Evolutionary conservation across 2,797 vertebrate species (phyloP).

Genomic region (Rhynchotus rufescens): DNA sequence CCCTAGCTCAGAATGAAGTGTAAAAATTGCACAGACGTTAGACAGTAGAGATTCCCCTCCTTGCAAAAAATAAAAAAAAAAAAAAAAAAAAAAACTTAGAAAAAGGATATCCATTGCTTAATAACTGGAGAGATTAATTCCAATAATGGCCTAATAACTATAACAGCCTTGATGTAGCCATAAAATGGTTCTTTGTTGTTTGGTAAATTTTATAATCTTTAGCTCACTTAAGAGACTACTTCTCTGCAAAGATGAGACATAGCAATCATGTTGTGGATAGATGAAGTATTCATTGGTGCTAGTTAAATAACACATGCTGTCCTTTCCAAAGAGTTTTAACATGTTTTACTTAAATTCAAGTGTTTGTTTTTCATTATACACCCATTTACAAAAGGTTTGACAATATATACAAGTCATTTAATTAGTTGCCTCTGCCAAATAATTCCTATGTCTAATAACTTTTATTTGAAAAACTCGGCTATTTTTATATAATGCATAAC

Average conservation of each 20-base stretch:
- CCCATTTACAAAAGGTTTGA: neutral
- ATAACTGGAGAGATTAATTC: neutral
- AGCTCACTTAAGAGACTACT: neutral
- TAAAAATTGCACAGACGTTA: neutral
- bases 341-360: neutral
- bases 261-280: neutral
- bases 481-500: neutral
- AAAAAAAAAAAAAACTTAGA: neutral
- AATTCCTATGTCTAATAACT: neutral
- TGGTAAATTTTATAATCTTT: neutral
- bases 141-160: neutral
- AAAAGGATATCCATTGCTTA: neutral
- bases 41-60: neutral
- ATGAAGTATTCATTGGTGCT: neutral
- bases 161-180: neutral
- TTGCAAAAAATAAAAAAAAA: too few species aligned
- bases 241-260: neutral
- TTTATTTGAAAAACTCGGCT: neutral
- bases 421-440: neutral
- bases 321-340: neutral
- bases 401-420: neutral
- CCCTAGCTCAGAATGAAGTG: fast-evolving
- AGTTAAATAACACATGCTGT: neutral
- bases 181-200: neutral
- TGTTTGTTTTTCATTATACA: fast-evolving